Evolutionary conservation across 2,797 vertebrate species (phyloP), one percentile per base, ranked within the genome.

Genomic region (Chloroceryle inda): DNA sequence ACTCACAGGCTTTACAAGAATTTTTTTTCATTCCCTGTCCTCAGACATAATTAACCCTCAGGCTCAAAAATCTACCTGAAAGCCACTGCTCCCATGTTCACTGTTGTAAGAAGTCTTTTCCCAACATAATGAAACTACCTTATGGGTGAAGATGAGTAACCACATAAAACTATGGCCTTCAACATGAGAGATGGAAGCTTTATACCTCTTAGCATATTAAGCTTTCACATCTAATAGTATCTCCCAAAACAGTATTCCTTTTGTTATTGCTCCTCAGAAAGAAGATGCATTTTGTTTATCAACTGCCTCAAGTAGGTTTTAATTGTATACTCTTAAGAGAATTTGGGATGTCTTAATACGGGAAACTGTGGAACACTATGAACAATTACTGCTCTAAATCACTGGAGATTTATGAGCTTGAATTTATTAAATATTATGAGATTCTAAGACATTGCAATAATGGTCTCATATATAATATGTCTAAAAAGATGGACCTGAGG

Each of bases 341-440:
- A 72, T 76, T 77, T 91, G 20, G 22, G 23, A 68, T 58, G 49
- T 33, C 29, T 78, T 61, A 80, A 35, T 45, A 68, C 24, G 27
- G 38, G 31, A 94, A 92, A 85, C 11, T 58, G 31, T 76, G 18
- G 67, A 73, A 35, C 2, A 1, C 33, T 49, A 42, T 91, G 61
- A 94, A 58, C 67, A 88, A 88, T 89, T 92, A 23, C 27, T 16
- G 38, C 37, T 83, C 26, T 95, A 85, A 92, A 94, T 88, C 66
- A 67, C 42, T n/a, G 27, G 23, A 14, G 81, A 92, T 14, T 77
- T 72, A 77, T 50, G 35, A 91, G n/a, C 10, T 66, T 73, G 27
- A 80, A 69, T 89, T 91, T 92, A 68, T 89, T 88, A 91, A 94
- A 92, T 89, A 52, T 42, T 91, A 49, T 85, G 68, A 88, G 31